Base-by-base conservation (phyloP, 2,113 vertebrate species). In the Butorides virescens region DNA sequence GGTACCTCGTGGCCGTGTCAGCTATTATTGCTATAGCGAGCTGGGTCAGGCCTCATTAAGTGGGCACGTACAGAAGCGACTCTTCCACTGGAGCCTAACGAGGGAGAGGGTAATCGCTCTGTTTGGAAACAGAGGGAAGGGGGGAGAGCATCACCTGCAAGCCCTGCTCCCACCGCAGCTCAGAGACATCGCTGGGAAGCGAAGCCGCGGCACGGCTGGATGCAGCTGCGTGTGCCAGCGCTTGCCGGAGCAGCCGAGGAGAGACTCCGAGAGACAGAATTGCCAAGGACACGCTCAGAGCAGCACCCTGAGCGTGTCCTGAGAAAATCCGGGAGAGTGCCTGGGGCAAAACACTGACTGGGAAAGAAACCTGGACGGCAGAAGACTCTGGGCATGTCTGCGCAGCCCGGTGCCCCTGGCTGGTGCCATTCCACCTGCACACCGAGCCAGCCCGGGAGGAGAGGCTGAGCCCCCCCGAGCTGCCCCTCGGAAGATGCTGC, bases 1-100 rank as follows among this genome's bases (percentile, higher is more conserved):
- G 5, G 32, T 21, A 13, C 11, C 62, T 73, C 32, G 19, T 1
- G 8, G n/a, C 47, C 66, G 12, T 55, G 62, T 22, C 67, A 36
- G 25, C 55, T 70, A 13, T 26, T 19, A 17, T 13, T 47, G 58
- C 37, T 67, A 7, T 14, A 47, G 26, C 1, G 8, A 61, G 15
- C 20, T 61, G 63, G 49, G 16, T 42, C 73, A 62, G 65, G 34
- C 11, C 55, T 73, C 0, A 0, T 55, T 53, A 42, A 61, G 19
- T 1, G 21, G 16, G 27, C 0, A 0, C 17, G 4, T 3, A 13
- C 71, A 75, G 49, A 75, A 11, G 6, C 0, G 1, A 29, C 23
- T 52, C 36, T 61, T 36, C 53, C 34, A 18, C 1, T 61, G 9
- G 8, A 70, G 11, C 17, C n/a, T 42, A 2, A 22, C 0, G 12